Evolutionary conservation across 2,888 invertebrate genomes (phyloP).

Genomic region (Caenorhabditis sulstoni): DNA sequence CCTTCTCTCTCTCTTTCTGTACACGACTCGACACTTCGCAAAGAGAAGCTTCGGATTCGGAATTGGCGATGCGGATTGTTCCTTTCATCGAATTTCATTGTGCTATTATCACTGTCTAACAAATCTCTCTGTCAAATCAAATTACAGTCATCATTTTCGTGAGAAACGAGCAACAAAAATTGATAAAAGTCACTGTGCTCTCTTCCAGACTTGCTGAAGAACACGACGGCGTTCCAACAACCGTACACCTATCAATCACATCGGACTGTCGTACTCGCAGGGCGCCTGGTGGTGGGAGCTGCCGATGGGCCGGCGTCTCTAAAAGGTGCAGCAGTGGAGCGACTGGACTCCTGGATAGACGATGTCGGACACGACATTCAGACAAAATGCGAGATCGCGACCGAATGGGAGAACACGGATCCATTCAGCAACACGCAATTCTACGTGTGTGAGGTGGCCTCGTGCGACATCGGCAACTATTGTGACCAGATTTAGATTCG

Average conservation of each 20-base stretch:
- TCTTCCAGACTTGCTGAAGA: conserved; percentile 16
- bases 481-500: conserved; percentile 15
- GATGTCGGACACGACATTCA: conserved; percentile 14
- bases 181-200: background rate
- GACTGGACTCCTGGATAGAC: conserved; percentile 23
- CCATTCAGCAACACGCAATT: background rate
- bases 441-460: conserved; percentile 36
- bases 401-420: conserved; percentile 27
- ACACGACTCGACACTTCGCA: too few species aligned
- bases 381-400: background rate
- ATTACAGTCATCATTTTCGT: background rate
- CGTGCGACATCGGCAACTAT: conserved; percentile 43
- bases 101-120: too few species aligned
- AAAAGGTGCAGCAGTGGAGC: conserved; percentile 1
- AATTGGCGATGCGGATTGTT: too few species aligned
- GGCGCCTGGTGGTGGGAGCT: conserved; percentile 25
- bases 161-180: too few species aligned
- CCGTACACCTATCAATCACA: conserved; percentile 29
- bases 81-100: too few species aligned
- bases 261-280: conserved; percentile 18
- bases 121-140: too few species aligned
- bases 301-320: background rate
- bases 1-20: too few species aligned
- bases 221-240: background rate
- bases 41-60: too few species aligned